These are phyloP conservation scores for Vanessa cardui DNA, from an alignment of 2,888 invertebrate species.

Conservation along the genomic window DNA sequence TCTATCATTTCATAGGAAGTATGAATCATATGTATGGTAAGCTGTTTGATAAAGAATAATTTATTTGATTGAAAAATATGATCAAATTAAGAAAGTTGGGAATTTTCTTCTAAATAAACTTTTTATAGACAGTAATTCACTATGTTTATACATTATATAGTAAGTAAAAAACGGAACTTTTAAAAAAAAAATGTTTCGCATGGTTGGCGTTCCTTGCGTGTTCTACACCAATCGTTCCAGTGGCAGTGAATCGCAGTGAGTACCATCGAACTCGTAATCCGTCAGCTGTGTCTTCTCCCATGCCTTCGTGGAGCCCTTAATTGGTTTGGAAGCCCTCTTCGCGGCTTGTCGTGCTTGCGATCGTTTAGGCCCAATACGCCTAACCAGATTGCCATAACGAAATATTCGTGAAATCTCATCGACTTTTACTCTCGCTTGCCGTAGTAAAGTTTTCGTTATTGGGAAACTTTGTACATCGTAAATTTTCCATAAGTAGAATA, in stretches of 20 bases:
- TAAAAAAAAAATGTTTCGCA: slow-evolving; percentile 42
- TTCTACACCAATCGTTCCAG: slow-evolving; percentile 59
- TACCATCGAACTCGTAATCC: slow-evolving; percentile 79
- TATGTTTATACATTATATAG: background rate
- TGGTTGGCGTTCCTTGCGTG: slow-evolving; percentile 63
- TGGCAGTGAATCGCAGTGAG: slow-evolving; percentile 69
- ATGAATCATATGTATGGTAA: too few relatives aligned
- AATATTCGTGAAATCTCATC: slow-evolving; percentile 74
- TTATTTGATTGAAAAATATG: too few relatives aligned
- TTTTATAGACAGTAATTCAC: background rate
- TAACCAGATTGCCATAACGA: slow-evolving; percentile 80
- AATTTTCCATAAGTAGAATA: slow-evolving; percentile 60
- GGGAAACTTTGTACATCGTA: slow-evolving; percentile 53
- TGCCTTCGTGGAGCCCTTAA: slow-evolving; percentile 79
- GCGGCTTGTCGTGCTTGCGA: slow-evolving; percentile 70
- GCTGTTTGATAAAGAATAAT: too few relatives aligned
- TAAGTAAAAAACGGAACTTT: background rate
- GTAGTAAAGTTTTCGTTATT: slow-evolving; percentile 53
- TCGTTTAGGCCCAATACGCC: slow-evolving; percentile 74
- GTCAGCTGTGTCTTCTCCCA: slow-evolving; percentile 76
- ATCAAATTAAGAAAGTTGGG: too few relatives aligned
- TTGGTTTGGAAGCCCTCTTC: slow-evolving; percentile 81
- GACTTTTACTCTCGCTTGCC: slow-evolving; percentile 58
- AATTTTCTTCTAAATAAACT: background rate
- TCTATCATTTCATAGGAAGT: too few relatives aligned